These are phyloP conservation scores for Erpobdella octoculata DNA, from an alignment of 2,888 invertebrate species.

Conservation along the genomic window DNA sequence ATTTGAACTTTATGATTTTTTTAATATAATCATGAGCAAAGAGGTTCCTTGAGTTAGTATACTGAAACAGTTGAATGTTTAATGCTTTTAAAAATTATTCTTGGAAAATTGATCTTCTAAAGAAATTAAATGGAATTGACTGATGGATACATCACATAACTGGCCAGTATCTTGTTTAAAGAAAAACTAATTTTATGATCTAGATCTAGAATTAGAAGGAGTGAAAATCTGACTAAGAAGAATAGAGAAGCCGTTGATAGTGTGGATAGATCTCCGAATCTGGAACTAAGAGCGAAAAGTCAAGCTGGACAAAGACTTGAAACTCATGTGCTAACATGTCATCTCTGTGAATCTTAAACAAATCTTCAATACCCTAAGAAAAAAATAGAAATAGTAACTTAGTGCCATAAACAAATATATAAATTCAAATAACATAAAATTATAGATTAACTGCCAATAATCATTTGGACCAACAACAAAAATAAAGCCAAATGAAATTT, in stretches of 20 bases:
- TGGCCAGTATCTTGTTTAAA: no score
- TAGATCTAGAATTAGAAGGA: not conserved
- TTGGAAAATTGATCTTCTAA: no score
- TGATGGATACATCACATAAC: no score
- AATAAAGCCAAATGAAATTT: not conserved
- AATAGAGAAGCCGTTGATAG: conserved; percentile 84
- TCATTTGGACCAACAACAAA: not conserved
- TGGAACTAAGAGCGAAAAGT: conserved; percentile 85
- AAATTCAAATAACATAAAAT: not conserved
- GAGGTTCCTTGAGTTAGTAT: no score
- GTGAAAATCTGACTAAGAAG: conserved; percentile 48
- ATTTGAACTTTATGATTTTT: no score
- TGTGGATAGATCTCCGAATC: conserved; percentile 86
- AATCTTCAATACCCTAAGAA: conserved; percentile 75
- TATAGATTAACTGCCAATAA: not conserved
- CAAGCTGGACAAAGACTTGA: conserved; percentile 83
- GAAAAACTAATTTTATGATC: not conserved
- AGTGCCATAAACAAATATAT: not conserved
- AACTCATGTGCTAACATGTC: conserved; percentile 86
- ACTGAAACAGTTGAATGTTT: no score
- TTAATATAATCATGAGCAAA: no score
- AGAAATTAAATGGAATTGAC: no score
- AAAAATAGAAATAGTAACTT: not conserved
- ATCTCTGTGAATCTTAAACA: conserved; percentile 79
- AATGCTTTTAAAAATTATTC: no score